These are phyloP conservation scores for Tricholaema leucomelas DNA, from an alignment of 2,113 vertebrate species.

Conservation along the genomic window DNA sequence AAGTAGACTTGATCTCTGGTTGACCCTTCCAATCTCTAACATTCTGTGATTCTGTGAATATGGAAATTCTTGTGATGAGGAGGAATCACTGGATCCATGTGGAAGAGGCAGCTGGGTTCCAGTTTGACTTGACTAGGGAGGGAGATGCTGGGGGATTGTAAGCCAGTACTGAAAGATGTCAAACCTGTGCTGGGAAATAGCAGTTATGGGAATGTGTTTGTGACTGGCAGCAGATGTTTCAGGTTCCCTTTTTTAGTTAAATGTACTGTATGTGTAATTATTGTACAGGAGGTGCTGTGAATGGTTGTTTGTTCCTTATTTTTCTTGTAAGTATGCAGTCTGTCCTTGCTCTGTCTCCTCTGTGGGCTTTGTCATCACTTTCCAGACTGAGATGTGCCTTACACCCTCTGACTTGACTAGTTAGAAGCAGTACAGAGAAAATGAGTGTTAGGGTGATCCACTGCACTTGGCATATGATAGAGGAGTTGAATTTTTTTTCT, in stretches of 20 bases:
- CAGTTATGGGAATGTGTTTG: neutral
- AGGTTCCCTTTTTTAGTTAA: neutral
- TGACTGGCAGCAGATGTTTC: neutral
- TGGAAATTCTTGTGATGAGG: neutral
- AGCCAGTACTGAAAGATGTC: neutral
- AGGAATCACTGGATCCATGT: neutral
- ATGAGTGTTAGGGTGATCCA: neutral
- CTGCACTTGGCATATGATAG: neutral
- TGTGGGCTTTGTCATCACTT: neutral
- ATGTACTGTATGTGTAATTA: neutral
- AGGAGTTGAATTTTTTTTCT: neutral
- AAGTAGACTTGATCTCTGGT: neutral
- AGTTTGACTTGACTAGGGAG: neutral
- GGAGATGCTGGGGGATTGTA: neutral
- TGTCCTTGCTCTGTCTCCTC: neutral
- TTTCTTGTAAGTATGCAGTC: neutral
- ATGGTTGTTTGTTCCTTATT: neutral
- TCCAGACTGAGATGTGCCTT: neutral
- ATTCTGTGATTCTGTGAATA: no score
- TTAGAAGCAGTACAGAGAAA: neutral
- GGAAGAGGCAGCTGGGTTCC: neutral
- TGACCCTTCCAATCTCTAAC: no score
- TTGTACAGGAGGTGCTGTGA: neutral
- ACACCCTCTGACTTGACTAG: neutral
- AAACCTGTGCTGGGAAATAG: neutral